Evolutionary conservation across 2,797 vertebrate genomes (phyloP), one percentile per base, ranked within the genome.

Genomic region (Allobates femoralis): DNA sequence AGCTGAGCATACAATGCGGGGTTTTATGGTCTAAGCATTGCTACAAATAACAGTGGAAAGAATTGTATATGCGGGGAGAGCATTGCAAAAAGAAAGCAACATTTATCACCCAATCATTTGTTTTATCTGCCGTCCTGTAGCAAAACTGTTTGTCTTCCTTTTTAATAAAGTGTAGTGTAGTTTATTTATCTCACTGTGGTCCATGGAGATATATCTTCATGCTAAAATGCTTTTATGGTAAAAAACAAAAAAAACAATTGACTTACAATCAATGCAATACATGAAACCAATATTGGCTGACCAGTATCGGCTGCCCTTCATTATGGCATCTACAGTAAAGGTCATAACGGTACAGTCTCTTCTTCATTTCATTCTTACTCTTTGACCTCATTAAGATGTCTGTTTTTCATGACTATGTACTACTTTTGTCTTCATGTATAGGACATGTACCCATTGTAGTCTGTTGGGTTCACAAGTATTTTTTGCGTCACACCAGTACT

Each of bases 101-200:
- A 67, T 81, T 81, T 66, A 81, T 81, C 79, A 81, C 41, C 60
- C 51, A 50, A 84, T 76, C 67, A 75, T 15, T 64, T 30, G 19
- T 32, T 62, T 75, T 75, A 76, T 84, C 76, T 84, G 51, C 55
- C 32, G 3, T 74, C 34, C 12, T 56, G 15, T 46, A 21, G 55
- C 34, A 84, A 32, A 19, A 23, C 56, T 12, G 14, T 56, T 30
- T 73, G 51, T 83, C 34, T 71, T 32, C 30, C 30, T 34, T 73
- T 83, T 56, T 60, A 71, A 71, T 34, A 58, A 79, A 79, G 77
- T 41, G 28, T 32, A 60, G 55, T 32, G 51, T 18, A 79, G 56
- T 15, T 26, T 58, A 32, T 55, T 60, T 79, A 60, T 60, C 77
- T 60, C 10, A n/a, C 55, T 32, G 18, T 60, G 21, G 55, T 58